Percentiles rank a stretch among this genome's conserved stretches.
phyloP scores from a whole-genome alignment of 2,797 vertebrate species.

The Emydoidea blandingii region DNA sequence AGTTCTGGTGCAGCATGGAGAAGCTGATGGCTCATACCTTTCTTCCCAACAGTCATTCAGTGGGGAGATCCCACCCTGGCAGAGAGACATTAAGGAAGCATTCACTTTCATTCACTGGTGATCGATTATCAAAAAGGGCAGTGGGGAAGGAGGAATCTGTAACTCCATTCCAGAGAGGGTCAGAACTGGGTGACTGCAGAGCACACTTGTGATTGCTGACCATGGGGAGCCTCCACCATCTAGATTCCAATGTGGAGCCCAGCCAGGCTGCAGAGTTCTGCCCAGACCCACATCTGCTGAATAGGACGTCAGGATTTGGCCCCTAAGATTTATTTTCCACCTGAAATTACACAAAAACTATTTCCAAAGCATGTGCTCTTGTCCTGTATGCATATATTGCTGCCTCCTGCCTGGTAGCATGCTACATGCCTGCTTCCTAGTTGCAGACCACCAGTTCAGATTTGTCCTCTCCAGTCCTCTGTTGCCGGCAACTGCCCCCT shows the following conservation, averaged over 20 bases:
- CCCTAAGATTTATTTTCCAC: slow-evolving; percentile 21
- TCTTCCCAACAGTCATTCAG: too few species aligned
- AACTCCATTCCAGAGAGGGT: not conserved
- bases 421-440: not conserved
- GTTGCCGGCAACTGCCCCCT: not conserved
- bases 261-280: not conserved
- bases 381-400: not conserved
- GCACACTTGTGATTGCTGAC: fast-evolving
- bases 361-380: not conserved
- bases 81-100: too few species aligned
- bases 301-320: not conserved
- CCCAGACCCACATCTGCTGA: not conserved
- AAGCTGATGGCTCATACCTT: too few species aligned
- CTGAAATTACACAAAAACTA: not conserved
- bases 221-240: fast-evolving
- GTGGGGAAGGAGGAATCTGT: not conserved
- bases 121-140: too few species aligned
- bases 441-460: fast-evolving
- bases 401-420: not conserved
- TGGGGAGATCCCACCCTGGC: too few species aligned
- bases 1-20: too few species aligned
- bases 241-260: not conserved
- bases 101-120: too few species aligned
- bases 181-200: not conserved
- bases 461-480: not conserved